Conservation (phyloP, 2,797 vertebrate species). For the Myotis planiceps region DNA sequence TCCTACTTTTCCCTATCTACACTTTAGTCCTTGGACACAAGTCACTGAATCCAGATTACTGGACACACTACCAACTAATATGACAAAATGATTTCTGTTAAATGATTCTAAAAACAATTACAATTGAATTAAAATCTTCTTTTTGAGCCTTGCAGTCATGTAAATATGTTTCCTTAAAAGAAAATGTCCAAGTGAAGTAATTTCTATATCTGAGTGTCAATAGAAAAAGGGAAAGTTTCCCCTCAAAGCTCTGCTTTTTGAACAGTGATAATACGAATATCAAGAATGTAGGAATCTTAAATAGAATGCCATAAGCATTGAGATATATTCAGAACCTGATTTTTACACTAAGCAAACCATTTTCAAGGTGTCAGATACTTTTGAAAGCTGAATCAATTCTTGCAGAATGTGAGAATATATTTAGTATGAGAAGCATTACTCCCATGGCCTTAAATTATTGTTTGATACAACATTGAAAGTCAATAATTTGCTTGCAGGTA, state of each 20-base stretch:
- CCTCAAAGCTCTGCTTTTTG: not conserved
- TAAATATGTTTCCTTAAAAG: not conserved
- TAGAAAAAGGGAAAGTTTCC: not conserved
- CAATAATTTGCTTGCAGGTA: conserved; percentile 51
- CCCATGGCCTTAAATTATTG: conserved; percentile 56
- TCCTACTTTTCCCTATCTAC: not conserved
- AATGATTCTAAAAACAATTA: not conserved
- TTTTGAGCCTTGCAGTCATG: not conserved
- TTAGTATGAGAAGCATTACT: conserved; percentile 47
- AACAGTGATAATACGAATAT: not conserved
- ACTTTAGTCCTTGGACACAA: not conserved
- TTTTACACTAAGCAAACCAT: conserved; percentile 34
- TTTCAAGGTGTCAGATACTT: conserved; percentile 31
- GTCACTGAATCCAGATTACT: not conserved
- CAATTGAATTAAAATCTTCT: not conserved
- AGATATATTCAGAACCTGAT: not conserved
- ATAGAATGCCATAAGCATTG: not conserved
- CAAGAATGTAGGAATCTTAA: not conserved
- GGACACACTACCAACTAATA: not conserved
- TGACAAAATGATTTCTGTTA: not conserved
- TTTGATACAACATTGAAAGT: conserved; percentile 40
- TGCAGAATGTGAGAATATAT: conserved; percentile 11
- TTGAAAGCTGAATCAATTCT: conserved; percentile 45
- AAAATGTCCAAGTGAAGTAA: not conserved
- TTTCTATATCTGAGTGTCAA: not conserved